Conservation (phyloP, 2,888 invertebrate genomes). For the Asteroscopus sphinx region DNA sequence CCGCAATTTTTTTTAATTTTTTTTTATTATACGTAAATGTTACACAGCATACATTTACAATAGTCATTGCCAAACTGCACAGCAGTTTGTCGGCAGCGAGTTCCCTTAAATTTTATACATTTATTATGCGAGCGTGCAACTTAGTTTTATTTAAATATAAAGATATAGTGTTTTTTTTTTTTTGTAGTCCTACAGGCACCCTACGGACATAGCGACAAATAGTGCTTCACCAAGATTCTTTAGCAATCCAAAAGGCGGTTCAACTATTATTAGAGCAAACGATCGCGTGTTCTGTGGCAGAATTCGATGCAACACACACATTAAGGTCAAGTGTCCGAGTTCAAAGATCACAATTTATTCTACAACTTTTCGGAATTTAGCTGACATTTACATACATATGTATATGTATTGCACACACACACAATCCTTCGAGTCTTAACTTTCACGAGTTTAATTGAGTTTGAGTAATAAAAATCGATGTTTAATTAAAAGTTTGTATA, state of each 20-base stretch:
- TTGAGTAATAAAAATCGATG: constrained; percentile 13
- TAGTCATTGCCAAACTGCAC: too few species aligned
- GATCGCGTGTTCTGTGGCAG: constrained; percentile 8
- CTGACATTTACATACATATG: constrained; percentile 2
- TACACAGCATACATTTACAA: too few species aligned
- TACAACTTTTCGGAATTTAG: constrained; percentile 25
- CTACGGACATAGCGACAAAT: too few species aligned
- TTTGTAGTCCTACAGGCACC: too few species aligned
- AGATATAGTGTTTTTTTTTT: too few species aligned
- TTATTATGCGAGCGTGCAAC: too few species aligned
- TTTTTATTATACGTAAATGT: too few species aligned
- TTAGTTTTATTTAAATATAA: too few species aligned
- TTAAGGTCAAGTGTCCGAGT: constrained; percentile 46
- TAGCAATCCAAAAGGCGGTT: neutral
- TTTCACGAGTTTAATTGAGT: constrained; percentile 22
- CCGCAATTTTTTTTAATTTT: too few species aligned
- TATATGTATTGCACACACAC: neutral
- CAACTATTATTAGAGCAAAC: constrained; percentile 20
- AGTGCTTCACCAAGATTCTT: too few species aligned
- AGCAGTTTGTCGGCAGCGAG: too few species aligned
- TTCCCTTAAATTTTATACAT: too few species aligned
- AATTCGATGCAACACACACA: constrained; percentile 30
- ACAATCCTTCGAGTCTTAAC: constrained; percentile 14
- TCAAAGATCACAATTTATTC: constrained; percentile 41
- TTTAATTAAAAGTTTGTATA: constrained; percentile 39